A percentile compares a stretch with the other conserved stretches of the same genome.
Conservation (phyloP, 2,113 vertebrate genomes). For the Ptilonorhynchus violaceus region DNA sequence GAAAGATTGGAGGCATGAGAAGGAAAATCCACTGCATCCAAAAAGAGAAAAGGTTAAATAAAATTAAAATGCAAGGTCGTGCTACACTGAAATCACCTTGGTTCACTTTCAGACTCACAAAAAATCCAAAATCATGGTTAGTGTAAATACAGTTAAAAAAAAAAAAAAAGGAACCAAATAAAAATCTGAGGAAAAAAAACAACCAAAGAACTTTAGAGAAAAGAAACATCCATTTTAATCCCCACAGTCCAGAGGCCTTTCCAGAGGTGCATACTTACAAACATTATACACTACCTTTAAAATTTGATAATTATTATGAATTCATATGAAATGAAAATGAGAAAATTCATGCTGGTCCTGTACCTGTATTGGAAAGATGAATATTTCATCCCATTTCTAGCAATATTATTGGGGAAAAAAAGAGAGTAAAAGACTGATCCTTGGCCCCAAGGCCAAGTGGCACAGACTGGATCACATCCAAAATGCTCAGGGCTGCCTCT, state of each 20-base stretch:
- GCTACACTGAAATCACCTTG: neutral
- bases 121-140: neutral
- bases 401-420: neutral
- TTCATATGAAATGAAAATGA: neutral
- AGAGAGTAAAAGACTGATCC: neutral
- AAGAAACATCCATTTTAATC: neutral
- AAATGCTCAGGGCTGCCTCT: neutral
- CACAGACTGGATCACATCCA: neutral
- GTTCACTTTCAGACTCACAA: neutral
- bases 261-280: neutral
- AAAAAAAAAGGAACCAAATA: neutral
- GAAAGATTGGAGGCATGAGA: neutral
- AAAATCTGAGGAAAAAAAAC: neutral
- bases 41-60: neutral
- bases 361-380: neutral
- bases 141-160: neutral
- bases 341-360: neutral
- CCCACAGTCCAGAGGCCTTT: neutral
- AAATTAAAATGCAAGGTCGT: neutral
- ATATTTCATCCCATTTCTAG: neutral
- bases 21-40: neutral
- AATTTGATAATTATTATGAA: neutral
- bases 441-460: neutral
- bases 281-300: neutral
- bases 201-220: neutral